Evolutionary conservation across 2,113 vertebrate genomes (phyloP), one percentile per base, ranked within the genome.

Genomic region (Cichladusa arquata): DNA sequence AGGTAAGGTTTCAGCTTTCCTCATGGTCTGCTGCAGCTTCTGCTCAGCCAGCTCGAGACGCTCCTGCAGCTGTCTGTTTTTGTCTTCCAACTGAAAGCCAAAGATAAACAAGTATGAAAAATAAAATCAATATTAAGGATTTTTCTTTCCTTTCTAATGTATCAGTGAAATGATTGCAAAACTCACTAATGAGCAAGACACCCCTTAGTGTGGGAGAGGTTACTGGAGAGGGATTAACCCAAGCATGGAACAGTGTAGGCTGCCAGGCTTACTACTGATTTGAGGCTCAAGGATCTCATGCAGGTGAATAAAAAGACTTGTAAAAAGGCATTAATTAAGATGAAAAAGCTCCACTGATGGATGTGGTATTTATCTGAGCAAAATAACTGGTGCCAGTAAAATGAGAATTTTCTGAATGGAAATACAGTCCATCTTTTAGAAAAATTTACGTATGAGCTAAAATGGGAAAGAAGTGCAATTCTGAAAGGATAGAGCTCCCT

Each of bases 21-120:
- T 98, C 99, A 99, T 99, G 1, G 99, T 99, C 98, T 99, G 99
- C 97, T 99, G 99, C 44, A 99, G 98, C 97, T 99, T 99, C 98
- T 99, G 99, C 94, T 99, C 99, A 10, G 99, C 99, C 26, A 99
- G 96, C 96, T 99, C 99, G 18, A 99, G 97, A 50, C 99, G 98
- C 91, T 99, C 99, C 96, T 99, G 99, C 40, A 99, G 97, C 96
- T 99, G 99, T 77, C 99, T 97, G 97, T 99, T 99, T 97, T 99
- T 99, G 94, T 99, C 99, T 98, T 99, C 99, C 98, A 99, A 98
- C 99, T 99, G 97, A 90, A 95, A 80, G 60, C 33, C 86, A 83
- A 76, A 92, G 72, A 60, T 38, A 53, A 86, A 62, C 22, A 81
- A 60, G 10, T 40, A 81, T 71, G 34, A 79, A 60, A 90, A 78